Conservation (phyloP, 2,797 vertebrate genomes). For the Gastrophryne carolinensis region DNA sequence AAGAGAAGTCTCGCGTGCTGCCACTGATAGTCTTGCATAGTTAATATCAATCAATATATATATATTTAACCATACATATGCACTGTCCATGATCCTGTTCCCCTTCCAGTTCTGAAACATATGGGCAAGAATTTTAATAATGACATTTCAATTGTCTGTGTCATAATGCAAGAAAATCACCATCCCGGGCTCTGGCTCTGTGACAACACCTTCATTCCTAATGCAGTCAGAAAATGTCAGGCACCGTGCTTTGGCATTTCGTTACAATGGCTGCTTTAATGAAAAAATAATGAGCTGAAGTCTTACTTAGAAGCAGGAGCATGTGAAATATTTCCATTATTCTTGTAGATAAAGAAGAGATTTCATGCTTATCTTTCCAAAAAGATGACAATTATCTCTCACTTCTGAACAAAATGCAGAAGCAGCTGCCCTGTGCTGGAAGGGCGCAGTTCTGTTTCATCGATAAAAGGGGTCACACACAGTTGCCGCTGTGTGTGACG, state of each 20-base stretch:
- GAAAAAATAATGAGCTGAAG: slow-evolving; percentile 5
- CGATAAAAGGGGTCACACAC: too few species aligned
- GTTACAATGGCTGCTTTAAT: not conserved
- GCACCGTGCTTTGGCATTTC: not conserved
- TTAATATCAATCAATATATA: too few species aligned
- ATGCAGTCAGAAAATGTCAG: not conserved
- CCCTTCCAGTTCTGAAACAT: not conserved
- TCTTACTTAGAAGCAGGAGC: not conserved
- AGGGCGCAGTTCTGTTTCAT: too few species aligned
- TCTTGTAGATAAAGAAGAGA: too few species aligned
- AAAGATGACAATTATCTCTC: too few species aligned
- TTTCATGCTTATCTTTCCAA: not conserved
- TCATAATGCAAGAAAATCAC: not conserved
- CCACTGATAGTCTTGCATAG: too few species aligned
- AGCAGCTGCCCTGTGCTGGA: too few species aligned
- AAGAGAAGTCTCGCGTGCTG: too few species aligned
- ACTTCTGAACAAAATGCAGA: not conserved
- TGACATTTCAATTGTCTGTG: not conserved
- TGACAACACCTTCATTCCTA: not conserved
- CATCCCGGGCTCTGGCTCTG: not conserved
- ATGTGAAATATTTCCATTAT: not conserved
- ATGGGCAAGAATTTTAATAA: not conserved
- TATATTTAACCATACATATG: too few species aligned
- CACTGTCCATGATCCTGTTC: too few species aligned
- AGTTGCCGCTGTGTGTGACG: too few species aligned